Evolutionary conservation across 2,113 vertebrate genomes (phyloP), one percentile per base, ranked within the genome.

Genomic region (Cettia cetti): DNA sequence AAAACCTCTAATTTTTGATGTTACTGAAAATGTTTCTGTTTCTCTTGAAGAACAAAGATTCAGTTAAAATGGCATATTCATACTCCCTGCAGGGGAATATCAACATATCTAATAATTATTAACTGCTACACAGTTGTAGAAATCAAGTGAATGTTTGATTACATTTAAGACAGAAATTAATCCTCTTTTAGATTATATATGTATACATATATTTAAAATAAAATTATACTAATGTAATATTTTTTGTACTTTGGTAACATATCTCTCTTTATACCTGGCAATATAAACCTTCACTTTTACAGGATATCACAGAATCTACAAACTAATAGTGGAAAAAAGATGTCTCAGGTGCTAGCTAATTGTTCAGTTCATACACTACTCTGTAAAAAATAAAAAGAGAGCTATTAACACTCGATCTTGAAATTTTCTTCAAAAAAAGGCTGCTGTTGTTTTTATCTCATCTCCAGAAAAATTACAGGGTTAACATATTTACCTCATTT

Each of bases 321-420:
- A 87, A 68, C 11, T 40, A 63, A 27, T 1, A 1, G 4, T 9
- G 22, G 17, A 37, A 76, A 64, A 1, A 59, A 31, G 28, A 54
- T 4, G 1, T 0, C 13, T 6, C 9, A 60, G 6, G 28, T 71
- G 75, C 27, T 61, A 69, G 10, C 2, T 56, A 30, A 35, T 63
- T 79, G 3, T 22, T 89, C 26, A 52, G 18, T 31, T 75, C 0
- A 0, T 23, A 35, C 1, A 1, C 2, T 33, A 16, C 6, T 45
- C 17, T 26, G 16, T 6, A 15, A 24, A 61, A 50, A 12, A 47
- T 8, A 12, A 54, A 39, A 64, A 21, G 6, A 50, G 4, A 68
- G 6, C 3, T 53, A 9, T 19, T 54, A 19, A 15, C 27, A 50
- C 2, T 54, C 33, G 7, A n/a, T 49, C 15, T 59, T 86, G 13